Evolutionary conservation across 2,113 vertebrate species (phyloP).

Genomic region (Alexandromys fortis): DNA sequence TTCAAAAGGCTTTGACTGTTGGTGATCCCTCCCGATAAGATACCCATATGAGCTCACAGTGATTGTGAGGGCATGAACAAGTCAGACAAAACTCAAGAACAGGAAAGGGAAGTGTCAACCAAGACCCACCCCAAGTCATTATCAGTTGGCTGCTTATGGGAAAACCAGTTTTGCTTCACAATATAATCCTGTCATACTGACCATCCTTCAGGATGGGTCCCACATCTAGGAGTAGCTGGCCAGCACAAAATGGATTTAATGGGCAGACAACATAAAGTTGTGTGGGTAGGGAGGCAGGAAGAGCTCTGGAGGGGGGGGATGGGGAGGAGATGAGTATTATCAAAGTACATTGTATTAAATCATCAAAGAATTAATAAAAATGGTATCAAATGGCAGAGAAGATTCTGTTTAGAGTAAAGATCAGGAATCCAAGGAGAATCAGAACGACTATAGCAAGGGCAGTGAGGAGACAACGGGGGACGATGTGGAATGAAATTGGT

Average conservation of each 20-base stretch:
- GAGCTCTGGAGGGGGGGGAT: too few species aligned
- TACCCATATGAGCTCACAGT: neutral
- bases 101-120: neutral
- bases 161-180: neutral
- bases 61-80: neutral
- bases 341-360: neutral
- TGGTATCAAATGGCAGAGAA: neutral
- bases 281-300: neutral
- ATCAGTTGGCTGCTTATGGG: neutral
- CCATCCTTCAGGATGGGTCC: too few species aligned
- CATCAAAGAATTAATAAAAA: neutral
- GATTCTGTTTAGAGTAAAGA: neutral
- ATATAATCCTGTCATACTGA: neutral
- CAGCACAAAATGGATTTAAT: neutral
- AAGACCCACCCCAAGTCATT: neutral
- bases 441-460: neutral
- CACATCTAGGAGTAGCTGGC: neutral
- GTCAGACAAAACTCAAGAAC: neutral
- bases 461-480: neutral
- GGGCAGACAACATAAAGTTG: neutral
- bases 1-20: neutral
- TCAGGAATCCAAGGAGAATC: neutral
- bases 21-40: neutral
- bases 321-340: neutral
- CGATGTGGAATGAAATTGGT: neutral